Evolutionary conservation across 2,113 vertebrate genomes (phyloP).

Genomic region (Platysteira castanea): DNA sequence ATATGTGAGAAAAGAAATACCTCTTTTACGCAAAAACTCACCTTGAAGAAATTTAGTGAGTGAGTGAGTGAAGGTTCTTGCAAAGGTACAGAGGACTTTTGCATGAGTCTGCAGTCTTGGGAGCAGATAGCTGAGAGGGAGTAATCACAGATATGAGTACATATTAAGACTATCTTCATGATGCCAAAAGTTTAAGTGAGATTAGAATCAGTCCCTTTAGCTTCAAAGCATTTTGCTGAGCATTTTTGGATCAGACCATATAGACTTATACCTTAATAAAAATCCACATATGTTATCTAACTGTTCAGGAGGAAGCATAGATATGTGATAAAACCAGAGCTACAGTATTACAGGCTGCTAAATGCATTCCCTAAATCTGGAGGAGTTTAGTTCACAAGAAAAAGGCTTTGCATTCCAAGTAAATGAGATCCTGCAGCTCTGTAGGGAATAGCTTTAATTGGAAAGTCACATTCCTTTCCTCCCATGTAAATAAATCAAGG

Average conservation of each 20-base stretch:
- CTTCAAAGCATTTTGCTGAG: neutral
- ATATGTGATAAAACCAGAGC: conserved; percentile 17
- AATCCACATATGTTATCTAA: neutral
- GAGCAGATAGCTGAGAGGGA: neutral
- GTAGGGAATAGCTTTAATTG: conserved; percentile 32
- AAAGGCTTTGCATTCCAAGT: conserved; percentile 28
- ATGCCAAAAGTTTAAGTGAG: neutral
- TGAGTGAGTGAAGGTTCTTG: neutral
- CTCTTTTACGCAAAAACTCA: neutral
- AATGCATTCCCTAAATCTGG: neutral
- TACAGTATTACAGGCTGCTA: neutral
- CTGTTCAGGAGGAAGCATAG: neutral
- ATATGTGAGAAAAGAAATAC: neutral
- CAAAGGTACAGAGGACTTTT: neutral
- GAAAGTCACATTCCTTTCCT: neutral
- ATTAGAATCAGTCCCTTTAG: neutral
- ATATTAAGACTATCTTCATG: neutral
- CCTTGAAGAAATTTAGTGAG: neutral
- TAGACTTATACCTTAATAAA: neutral
- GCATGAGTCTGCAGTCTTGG: neutral
- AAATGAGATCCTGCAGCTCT: conserved; percentile 30
- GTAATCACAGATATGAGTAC: neutral
- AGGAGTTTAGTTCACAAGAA: neutral
- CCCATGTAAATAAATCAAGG: conserved; percentile 9
- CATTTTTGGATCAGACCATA: neutral